Evolutionary conservation across 2,888 invertebrate species (phyloP).

Genomic region (Coenonympha arcania): DNA sequence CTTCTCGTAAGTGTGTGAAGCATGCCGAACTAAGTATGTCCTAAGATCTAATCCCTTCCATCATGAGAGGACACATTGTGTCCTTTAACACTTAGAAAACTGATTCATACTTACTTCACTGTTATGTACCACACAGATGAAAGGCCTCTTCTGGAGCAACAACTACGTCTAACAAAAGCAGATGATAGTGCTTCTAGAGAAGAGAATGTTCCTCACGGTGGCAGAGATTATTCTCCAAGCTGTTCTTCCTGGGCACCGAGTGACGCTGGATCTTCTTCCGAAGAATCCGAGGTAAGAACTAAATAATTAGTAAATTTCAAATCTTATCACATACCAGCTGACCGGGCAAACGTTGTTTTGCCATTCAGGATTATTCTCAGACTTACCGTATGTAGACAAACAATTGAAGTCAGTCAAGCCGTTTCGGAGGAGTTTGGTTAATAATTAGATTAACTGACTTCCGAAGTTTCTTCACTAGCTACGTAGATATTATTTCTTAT

Average conservation of each 20-base stretch:
- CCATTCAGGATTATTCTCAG: no score
- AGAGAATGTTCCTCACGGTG: slow-evolving; percentile 38
- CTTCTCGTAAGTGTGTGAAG: no score
- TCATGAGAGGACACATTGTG: background rate
- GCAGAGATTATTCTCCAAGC: slow-evolving; percentile 48
- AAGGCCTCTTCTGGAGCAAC: slow-evolving; percentile 3
- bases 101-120: background rate
- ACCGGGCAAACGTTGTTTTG: no score
- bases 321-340: background rate
- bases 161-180: slow-evolving; percentile 6
- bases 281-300: slow-evolving; percentile 25
- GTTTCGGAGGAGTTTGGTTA: no score
- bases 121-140: background rate
- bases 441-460: no score
- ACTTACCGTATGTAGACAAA: no score
- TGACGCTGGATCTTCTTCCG: slow-evolving; percentile 40
- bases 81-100: background rate
- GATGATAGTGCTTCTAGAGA: slow-evolving; percentile 31
- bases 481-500: no score
- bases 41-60: no score
- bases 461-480: no score
- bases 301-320: background rate
- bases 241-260: slow-evolving; percentile 57
- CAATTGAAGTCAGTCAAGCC: no score
- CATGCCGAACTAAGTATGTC: no score